These are phyloP conservation scores for Cantharis nigra DNA, from an alignment of 2,888 invertebrate species.

Conservation along the genomic window DNA sequence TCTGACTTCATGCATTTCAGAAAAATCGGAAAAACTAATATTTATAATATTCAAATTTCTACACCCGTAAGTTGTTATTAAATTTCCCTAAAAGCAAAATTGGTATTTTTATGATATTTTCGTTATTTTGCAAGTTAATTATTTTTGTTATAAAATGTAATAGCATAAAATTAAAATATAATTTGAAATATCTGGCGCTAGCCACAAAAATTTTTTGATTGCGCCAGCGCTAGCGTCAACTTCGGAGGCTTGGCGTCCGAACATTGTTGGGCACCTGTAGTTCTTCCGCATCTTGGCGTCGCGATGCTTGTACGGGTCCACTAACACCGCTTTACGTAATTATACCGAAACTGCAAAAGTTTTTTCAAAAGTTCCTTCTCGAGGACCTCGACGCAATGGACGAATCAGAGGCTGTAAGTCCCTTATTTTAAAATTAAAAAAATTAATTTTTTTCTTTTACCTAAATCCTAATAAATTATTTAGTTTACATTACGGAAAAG, in stretches of 20 bases:
- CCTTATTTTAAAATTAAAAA: not conserved
- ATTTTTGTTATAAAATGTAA: not conserved
- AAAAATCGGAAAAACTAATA: no score
- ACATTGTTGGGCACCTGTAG: slow-evolving; percentile 25
- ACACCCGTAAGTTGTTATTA: no score
- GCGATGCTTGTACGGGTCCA: slow-evolving; percentile 8
- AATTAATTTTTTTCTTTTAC: not conserved
- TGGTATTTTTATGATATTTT: not conserved
- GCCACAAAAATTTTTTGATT: slow-evolving; percentile 13
- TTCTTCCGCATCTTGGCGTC: slow-evolving; percentile 16
- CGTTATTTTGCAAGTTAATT: not conserved
- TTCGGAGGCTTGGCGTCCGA: slow-evolving; percentile 9
- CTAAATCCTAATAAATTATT: not conserved
- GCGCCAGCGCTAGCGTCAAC: slow-evolving; percentile 25
- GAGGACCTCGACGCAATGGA: slow-evolving; percentile 10
- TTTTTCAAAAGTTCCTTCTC: not conserved
- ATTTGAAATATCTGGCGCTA: not conserved
- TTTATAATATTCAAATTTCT: no score
- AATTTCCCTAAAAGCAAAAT: no score
- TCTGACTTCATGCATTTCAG: no score
- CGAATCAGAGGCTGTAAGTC: slow-evolving; percentile 21
- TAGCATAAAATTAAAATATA: not conserved
- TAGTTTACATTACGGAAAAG: not conserved
- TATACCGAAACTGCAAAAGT: not conserved
- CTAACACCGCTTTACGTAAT: not conserved